phyloP scores from a whole-genome alignment of 2,113 vertebrate species.

The Hemicordylus capensis region DNA sequence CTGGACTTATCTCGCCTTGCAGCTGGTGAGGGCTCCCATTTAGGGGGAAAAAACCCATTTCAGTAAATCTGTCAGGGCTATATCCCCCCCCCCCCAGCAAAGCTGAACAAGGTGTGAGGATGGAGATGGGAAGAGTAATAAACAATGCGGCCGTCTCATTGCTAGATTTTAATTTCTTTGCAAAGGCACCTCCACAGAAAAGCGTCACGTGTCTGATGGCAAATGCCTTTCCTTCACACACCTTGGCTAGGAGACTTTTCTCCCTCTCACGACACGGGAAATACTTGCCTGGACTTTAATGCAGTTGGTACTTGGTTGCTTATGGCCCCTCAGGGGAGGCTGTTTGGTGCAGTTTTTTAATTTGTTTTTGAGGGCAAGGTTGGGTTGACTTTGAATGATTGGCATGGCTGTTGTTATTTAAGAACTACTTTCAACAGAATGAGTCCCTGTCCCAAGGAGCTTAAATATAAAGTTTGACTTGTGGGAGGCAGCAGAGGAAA shows the following conservation, averaged over 20 bases:
- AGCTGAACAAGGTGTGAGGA: slow-evolving; percentile 5
- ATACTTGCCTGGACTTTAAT: accelerated
- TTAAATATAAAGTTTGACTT: too few relatives aligned
- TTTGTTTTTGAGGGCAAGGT: background rate
- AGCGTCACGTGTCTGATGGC: background rate
- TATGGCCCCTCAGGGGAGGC: background rate
- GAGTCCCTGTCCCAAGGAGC: too few relatives aligned
- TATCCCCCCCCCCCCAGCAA: background rate
- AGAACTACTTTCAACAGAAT: too few relatives aligned
- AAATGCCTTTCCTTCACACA: background rate
- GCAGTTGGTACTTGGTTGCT: accelerated
- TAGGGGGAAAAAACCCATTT: slow-evolving; percentile 51
- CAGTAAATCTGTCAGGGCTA: slow-evolving; percentile 28
- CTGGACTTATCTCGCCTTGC: slow-evolving; percentile 31
- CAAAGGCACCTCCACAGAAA: background rate
- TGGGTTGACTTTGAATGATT: too few relatives aligned
- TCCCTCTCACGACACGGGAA: background rate
- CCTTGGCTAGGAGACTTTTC: accelerated
- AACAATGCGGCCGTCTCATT: background rate
- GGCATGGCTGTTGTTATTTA: too few relatives aligned
- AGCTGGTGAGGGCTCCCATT: slow-evolving; percentile 35
- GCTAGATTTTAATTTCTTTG: background rate
- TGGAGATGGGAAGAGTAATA: background rate
- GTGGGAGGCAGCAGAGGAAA: too few relatives aligned
- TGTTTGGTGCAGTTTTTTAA: background rate